Percentiles rank a stretch among this genome's conserved stretches.
phyloP scores from a whole-genome alignment of 2,113 vertebrate genomes.

The Zapus hudsonius region DNA sequence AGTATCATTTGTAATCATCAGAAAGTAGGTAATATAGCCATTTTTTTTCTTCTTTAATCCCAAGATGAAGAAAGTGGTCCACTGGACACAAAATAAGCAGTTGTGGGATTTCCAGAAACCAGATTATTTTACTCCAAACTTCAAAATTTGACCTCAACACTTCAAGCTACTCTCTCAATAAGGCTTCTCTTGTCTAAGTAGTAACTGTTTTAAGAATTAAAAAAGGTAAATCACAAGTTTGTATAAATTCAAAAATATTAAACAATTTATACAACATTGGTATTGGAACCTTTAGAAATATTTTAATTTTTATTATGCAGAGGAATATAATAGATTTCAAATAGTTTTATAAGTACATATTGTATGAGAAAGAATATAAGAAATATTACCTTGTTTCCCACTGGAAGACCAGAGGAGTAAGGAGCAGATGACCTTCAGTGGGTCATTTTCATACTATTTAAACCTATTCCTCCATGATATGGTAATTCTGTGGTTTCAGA shows the following conservation, averaged over 20 bases:
- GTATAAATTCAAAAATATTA: background rate
- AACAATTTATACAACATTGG: background rate
- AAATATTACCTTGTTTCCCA: slow-evolving; percentile 24
- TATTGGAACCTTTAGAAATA: background rate
- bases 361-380: background rate
- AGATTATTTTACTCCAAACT: background rate
- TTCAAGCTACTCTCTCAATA: background rate
- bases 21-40: background rate
- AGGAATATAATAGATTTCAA: background rate
- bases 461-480: background rate
- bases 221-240: background rate
- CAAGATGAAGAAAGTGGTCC: background rate
- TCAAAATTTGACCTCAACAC: background rate
- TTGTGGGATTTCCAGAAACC: background rate
- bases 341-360: background rate
- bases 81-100: background rate
- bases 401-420: background rate
- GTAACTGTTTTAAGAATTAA: background rate
- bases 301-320: background rate
- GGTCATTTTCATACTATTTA: background rate
- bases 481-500: slow-evolving; percentile 32
- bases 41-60: background rate
- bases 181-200: background rate
- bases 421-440: background rate
- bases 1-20: background rate